These are phyloP conservation scores for Procavia capensis DNA, from an alignment of 2,113 vertebrate genomes.

Conservation along the genomic window DNA sequence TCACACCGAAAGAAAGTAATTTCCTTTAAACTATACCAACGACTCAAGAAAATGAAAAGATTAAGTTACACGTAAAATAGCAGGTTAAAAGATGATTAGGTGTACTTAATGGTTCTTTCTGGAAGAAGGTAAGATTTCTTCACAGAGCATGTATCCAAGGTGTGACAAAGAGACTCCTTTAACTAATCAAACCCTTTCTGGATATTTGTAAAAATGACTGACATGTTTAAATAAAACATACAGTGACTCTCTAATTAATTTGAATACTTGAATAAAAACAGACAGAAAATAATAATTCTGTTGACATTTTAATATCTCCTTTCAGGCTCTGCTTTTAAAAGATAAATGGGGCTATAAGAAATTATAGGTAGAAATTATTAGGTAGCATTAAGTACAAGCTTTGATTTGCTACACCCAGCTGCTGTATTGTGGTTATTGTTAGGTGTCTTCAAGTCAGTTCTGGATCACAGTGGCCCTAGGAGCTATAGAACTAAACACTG, in stretches of 20 bases:
- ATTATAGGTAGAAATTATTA: background rate
- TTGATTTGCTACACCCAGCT: background rate
- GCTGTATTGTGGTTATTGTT: too few species aligned
- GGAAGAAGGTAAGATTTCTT: background rate
- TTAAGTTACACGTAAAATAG: background rate
- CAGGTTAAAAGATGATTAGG: background rate
- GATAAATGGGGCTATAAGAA: background rate
- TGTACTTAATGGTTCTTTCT: background rate
- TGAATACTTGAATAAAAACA: background rate
- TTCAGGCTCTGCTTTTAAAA: slow-evolving; percentile 11
- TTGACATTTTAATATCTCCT: background rate
- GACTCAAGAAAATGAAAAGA: background rate
- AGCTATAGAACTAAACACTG: too few species aligned
- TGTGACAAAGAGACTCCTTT: background rate
- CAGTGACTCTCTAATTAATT: background rate
- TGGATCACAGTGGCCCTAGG: too few species aligned
- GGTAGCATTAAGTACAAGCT: background rate
- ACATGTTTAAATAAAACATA: background rate
- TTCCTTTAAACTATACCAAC: background rate
- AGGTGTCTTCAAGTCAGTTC: too few species aligned
- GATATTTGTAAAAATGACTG: background rate
- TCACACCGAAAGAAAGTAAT: background rate
- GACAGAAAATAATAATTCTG: background rate
- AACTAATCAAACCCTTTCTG: background rate
- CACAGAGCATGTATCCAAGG: background rate